These are phyloP conservation scores for Pygoscelis adeliae DNA, from an alignment of 2,113 vertebrate species.

Conservation along the genomic window DNA sequence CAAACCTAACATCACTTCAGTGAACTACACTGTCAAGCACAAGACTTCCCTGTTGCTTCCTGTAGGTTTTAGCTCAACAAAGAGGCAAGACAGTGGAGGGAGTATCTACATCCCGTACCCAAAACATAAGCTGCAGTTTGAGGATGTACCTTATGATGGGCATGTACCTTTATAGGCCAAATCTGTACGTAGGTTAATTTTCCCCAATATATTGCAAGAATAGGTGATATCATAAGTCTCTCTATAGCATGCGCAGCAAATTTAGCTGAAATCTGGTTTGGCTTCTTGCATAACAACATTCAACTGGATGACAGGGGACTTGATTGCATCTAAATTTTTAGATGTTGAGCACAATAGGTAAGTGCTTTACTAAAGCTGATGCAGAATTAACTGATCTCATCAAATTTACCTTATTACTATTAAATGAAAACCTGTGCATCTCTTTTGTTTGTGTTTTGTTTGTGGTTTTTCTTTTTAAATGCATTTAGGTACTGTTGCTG, in stretches of 20 bases:
- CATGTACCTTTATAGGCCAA: neutral
- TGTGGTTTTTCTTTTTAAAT: neutral
- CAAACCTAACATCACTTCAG: neutral
- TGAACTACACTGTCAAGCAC: neutral
- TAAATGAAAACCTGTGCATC: neutral
- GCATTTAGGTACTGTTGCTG: constrained; percentile 83
- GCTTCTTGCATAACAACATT: neutral
- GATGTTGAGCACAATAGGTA: neutral
- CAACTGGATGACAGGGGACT: neutral
- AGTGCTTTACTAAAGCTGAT: neutral
- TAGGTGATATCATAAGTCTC: neutral
- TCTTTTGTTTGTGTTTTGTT: neutral
- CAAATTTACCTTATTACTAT: neutral
- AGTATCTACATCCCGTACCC: neutral
- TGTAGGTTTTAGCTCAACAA: neutral
- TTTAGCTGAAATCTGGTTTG: neutral
- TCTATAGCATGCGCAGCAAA: neutral
- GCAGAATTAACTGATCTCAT: neutral
- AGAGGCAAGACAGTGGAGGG: neutral
- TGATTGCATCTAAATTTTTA: neutral
- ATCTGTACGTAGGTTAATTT: neutral
- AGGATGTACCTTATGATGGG: neutral
- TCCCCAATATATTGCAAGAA: neutral
- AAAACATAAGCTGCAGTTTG: neutral
- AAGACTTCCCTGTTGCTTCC: neutral